phyloP scores from a whole-genome alignment of 2,113 vertebrate species.

The Cyanistes caeruleus region DNA sequence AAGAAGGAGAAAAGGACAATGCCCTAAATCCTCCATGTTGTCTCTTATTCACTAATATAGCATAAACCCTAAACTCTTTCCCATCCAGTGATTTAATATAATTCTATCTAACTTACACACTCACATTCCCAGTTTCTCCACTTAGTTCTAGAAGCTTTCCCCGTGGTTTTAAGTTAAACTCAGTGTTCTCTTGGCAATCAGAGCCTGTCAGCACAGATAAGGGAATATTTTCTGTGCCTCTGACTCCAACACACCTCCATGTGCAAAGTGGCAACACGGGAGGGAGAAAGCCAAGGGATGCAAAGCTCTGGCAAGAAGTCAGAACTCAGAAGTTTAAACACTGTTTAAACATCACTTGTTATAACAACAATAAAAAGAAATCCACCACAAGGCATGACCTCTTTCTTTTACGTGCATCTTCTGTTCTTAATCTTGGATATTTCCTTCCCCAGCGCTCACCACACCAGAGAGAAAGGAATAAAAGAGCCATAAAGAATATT shows the following conservation, averaged over 20 bases:
- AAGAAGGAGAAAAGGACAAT: no score
- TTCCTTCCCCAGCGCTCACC: background rate
- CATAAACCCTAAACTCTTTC: no score
- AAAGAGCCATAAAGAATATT: background rate
- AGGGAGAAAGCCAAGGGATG: background rate
- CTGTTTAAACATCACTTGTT: background rate
- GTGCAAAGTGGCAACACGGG: fast-evolving
- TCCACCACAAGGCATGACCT: background rate
- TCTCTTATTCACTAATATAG: no score
- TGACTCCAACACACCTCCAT: background rate
- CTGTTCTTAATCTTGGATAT: background rate
- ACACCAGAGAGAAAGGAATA: background rate
- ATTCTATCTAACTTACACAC: no score
- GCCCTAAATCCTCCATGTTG: no score
- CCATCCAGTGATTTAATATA: no score
- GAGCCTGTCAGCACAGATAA: no score
- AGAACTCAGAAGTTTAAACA: background rate
- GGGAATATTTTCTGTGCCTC: no score
- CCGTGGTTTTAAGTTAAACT: no score
- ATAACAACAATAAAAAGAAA: background rate
- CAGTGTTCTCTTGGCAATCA: no score
- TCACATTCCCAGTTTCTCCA: no score
- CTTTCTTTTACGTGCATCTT: background rate
- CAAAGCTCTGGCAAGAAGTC: background rate
- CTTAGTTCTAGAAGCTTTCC: no score